Conservation (phyloP, 2,113 vertebrate genomes). For the Syrmaticus mikado region DNA sequence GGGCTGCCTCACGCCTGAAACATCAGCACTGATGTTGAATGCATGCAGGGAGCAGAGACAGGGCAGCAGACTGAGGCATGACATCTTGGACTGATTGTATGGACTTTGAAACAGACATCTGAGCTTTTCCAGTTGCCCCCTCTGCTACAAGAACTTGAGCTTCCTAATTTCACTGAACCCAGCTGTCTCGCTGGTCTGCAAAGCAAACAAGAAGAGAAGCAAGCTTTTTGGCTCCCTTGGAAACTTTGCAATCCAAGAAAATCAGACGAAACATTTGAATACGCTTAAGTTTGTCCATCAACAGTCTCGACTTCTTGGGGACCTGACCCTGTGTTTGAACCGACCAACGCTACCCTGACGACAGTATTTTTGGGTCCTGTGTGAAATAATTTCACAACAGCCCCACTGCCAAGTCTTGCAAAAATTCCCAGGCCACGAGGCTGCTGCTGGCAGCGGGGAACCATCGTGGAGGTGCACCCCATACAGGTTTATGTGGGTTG, state of each 20-base stretch:
- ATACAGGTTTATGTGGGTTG: not conserved
- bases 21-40: not conserved
- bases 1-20: rapidly evolving
- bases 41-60: not conserved
- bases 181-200: constrained; percentile 31
- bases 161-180: constrained; percentile 2
- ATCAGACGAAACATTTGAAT: constrained; percentile 55
- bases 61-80: not conserved
- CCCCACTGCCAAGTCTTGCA: constrained; percentile 60
- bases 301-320: constrained; percentile 62
- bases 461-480: not conserved
- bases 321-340: constrained; percentile 40
- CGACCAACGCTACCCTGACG: not conserved
- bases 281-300: constrained; percentile 27
- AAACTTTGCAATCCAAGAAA: constrained; percentile 66
- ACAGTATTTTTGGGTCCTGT: constrained; percentile 69
- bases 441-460: not conserved
- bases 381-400: constrained; percentile 44
- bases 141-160: not conserved
- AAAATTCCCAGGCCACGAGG: constrained; percentile 66
- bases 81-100: not conserved
- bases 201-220: constrained; percentile 47
- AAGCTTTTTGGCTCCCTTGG: constrained; percentile 49
- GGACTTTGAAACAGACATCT: not conserved
- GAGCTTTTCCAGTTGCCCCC: not conserved